Base-by-base conservation (phyloP, 2,797 vertebrate genomes). In the Limnodromus scolopaceus region DNA sequence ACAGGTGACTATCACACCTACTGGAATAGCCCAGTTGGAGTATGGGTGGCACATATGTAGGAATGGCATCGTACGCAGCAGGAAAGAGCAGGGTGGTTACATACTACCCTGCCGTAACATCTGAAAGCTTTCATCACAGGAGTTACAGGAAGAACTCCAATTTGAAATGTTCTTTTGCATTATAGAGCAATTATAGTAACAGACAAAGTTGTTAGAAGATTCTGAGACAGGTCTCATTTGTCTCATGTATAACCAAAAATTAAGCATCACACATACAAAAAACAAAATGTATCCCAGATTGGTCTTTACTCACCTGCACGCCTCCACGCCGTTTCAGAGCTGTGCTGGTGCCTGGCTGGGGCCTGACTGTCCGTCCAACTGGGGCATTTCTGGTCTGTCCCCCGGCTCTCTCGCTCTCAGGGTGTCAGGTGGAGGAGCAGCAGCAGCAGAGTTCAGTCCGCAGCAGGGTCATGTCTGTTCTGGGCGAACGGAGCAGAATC, bases 241-340 rank as follows among this genome's bases (percentile, higher is more conserved):
- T 32, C 39, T 60, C 27, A 30, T 0, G 0, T 23, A 1, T 13
- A 70, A 38, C 34, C 57, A 54, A 58, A 70, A 89, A 74, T 8
- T 46, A 63, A 54, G 49, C 20, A 60, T 30, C 13, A 5, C 25
- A 13, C 8, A 0, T 10, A 61, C 8, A 46, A 11, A 45, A 11
- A 43, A 46, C 13, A 23, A 13, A 4, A 4, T 0, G 0, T 2
- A 19, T 18, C 43, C 13, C 14, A 46, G 9, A 3, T 22, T 43
- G 36, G 30, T 11, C 68, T 74, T n/a, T 38, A 27, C 60, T 49
- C 76, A 68, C 60, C 43, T 36, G 64, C 43, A 8, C 7, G 0
- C 6, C 41, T 63, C 7, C 27, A 5, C 13, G 43, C 48, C 10
- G 25, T 16, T 45, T 58, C 34, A 46, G 36, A 77, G 69, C 69